These are phyloP conservation scores for Boleophthalmus pectinirostris DNA, from an alignment of 2,113 vertebrate species.

Conservation along the genomic window DNA sequence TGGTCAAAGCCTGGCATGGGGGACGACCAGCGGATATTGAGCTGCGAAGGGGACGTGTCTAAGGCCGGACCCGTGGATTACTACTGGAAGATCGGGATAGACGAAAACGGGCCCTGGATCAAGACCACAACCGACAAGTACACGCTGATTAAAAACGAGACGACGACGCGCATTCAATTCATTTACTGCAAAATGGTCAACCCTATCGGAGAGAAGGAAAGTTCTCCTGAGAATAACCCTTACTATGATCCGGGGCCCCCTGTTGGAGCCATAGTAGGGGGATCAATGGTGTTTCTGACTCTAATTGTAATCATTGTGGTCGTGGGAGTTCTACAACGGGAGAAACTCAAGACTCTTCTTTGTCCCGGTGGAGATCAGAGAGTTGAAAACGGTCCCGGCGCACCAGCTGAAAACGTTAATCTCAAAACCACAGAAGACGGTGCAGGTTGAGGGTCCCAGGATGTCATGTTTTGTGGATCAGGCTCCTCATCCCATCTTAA, in stretches of 20 bases:
- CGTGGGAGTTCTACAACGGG: too few species aligned
- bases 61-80: constrained; percentile 3
- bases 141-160: fast-evolving
- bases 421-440: too few species aligned
- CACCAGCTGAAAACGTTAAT: too few species aligned
- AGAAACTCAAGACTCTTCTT: background rate
- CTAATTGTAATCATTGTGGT: too few species aligned
- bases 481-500: too few species aligned
- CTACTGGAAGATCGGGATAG: constrained; percentile 13
- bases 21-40: fast-evolving
- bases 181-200: constrained; percentile 34
- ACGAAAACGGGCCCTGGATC: background rate
- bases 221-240: fast-evolving
- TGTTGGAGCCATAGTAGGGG: background rate
- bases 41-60: fast-evolving
- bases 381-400: background rate
- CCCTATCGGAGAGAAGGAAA: background rate
- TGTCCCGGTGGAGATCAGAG: background rate
- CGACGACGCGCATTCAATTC: fast-evolving
- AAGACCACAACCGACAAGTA: fast-evolving
- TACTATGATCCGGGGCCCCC: background rate
- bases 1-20: fast-evolving
- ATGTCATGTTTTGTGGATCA: background rate
- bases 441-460: background rate
- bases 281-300: background rate